These are phyloP conservation scores for Crax fasciolata DNA, from an alignment of 2,797 vertebrate species.

Conservation along the genomic window DNA sequence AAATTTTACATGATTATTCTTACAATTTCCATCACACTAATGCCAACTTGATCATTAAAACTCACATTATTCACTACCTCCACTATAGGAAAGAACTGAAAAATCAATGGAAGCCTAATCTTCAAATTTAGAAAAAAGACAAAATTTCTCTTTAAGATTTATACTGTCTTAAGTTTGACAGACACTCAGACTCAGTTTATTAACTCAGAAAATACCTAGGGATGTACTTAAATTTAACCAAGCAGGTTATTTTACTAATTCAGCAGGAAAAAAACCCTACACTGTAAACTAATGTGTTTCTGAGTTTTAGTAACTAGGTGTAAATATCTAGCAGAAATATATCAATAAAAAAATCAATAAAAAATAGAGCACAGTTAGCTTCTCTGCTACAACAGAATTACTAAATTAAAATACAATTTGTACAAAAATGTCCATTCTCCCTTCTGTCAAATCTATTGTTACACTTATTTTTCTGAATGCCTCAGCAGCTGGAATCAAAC, in stretches of 20 bases:
- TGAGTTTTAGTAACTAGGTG: not conserved
- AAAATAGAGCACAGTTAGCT: not conserved
- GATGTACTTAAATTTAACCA: not conserved
- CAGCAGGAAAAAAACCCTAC: not conserved
- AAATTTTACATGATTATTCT: not conserved
- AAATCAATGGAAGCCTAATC: not conserved
- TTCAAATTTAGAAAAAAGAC: not conserved
- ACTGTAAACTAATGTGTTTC: not conserved
- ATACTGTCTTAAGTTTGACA: not conserved
- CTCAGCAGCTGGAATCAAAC: not conserved
- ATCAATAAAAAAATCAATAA: not conserved
- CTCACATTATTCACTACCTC: not conserved
- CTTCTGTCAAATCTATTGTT: not conserved
- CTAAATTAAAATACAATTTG: not conserved
- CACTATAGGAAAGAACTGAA: not conserved
- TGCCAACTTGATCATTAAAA: constrained; percentile 16
- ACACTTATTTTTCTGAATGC: not conserved
- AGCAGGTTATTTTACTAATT: not conserved
- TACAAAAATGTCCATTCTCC: not conserved
- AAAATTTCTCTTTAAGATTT: not conserved
- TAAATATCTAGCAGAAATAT: not conserved
- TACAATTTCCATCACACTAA: constrained; percentile 10
- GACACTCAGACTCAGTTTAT: not conserved
- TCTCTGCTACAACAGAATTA: not conserved
- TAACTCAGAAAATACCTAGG: not conserved